phyloP scores from a whole-genome alignment of 2,113 vertebrate genomes.

The Serinus canaria region DNA sequence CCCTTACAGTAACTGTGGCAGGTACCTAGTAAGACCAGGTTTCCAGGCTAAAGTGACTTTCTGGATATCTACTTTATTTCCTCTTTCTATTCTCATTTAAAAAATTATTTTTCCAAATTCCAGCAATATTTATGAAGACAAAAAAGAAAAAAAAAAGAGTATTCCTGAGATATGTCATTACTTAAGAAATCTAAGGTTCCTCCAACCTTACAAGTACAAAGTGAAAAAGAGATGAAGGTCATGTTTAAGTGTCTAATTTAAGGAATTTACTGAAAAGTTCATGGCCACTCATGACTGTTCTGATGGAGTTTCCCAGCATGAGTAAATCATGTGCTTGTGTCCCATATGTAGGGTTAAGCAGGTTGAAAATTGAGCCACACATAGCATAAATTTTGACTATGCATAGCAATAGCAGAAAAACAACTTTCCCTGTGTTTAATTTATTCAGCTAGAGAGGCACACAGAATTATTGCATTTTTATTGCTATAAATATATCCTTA shows the following conservation, averaged over 20 bases:
- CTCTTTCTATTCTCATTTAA: not conserved
- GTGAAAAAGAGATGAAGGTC: not conserved
- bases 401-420: not conserved
- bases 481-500: not conserved
- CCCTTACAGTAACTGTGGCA: not conserved
- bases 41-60: not conserved
- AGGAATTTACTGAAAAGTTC: not conserved
- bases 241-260: not conserved
- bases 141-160: not conserved
- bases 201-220: not conserved
- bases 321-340: not conserved
- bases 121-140: not conserved
- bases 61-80: not conserved
- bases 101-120: not conserved
- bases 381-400: not conserved
- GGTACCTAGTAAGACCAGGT: not conserved
- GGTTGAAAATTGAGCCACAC: not conserved
- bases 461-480: not conserved
- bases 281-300: not conserved
- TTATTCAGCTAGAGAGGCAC: not conserved
- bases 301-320: not conserved
- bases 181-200: not conserved
- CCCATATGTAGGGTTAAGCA: not conserved
- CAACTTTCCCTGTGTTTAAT: not conserved
- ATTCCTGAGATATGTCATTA: not conserved